A percentile compares a stretch with the other conserved stretches of the same genome.
Conservation (phyloP, 2,888 invertebrate species). For the Vannuccia rotundouncinata region DNA sequence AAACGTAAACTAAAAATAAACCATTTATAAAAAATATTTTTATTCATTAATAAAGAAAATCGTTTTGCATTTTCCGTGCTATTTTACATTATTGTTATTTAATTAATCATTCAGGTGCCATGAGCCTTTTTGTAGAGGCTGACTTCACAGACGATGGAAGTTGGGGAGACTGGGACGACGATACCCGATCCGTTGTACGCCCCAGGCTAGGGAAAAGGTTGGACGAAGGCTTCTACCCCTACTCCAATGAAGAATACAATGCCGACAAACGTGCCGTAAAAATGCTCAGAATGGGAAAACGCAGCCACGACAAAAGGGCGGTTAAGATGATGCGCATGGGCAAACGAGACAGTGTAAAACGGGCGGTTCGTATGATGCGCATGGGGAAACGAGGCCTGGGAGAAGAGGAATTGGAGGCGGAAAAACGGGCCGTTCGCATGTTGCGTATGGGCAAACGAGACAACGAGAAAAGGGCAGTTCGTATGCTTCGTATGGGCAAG, state of each 20-base stretch:
- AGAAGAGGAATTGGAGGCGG: neutral
- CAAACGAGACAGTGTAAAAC: neutral
- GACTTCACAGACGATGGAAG: too few species aligned
- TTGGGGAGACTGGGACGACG: neutral
- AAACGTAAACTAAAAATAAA: too few species aligned
- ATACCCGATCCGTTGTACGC: neutral
- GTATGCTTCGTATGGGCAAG: neutral
- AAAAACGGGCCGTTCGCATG: neutral
- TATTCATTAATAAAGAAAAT: too few species aligned
- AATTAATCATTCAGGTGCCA: too few species aligned
- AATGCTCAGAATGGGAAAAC: neutral
- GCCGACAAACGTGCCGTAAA: neutral
- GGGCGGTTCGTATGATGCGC: neutral
- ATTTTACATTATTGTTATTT: too few species aligned
- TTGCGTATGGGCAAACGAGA: slow-evolving; percentile 8
- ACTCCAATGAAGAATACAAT: neutral
- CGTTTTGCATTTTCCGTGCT: too few species aligned
- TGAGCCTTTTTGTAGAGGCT: too few species aligned
- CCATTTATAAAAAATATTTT: too few species aligned
- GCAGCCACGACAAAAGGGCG: neutral
- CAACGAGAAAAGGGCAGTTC: neutral
- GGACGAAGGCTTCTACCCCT: neutral
- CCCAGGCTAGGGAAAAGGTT: neutral
- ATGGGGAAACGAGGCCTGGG: neutral
- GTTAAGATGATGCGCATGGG: neutral